A percentile compares a stretch with the other conserved stretches of the same genome.
These are phyloP conservation scores for Salvelinus alpinus DNA, from an alignment of 2,113 vertebrate species.

Conservation along the genomic window DNA sequence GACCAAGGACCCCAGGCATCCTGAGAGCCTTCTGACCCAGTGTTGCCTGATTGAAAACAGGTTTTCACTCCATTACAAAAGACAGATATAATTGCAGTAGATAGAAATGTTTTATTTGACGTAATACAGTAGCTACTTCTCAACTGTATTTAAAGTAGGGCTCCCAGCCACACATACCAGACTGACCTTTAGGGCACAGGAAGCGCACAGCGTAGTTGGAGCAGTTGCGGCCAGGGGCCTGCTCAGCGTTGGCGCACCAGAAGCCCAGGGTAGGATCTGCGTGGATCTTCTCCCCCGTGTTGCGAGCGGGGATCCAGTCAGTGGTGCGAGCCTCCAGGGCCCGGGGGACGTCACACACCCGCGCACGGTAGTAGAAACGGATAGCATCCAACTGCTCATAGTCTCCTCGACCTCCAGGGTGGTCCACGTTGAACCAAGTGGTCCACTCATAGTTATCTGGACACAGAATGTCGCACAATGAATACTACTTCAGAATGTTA, in stretches of 20 bases:
- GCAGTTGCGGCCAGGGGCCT: slow-evolving; percentile 77
- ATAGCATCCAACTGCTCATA: slow-evolving; percentile 86
- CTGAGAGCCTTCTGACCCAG: slow-evolving; percentile 45
- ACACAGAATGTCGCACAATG: background rate
- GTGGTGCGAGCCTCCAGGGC: slow-evolving; percentile 84
- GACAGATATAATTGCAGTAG: background rate
- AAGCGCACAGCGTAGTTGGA: slow-evolving; percentile 82
- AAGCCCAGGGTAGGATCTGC: slow-evolving; percentile 79
- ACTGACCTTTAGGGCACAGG: slow-evolving; percentile 81
- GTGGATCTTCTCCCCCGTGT: slow-evolving; percentile 82
- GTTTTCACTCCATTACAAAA: background rate
- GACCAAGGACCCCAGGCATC: slow-evolving; percentile 86
- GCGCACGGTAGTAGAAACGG: slow-evolving; percentile 82
- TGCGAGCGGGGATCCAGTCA: slow-evolving; percentile 78
- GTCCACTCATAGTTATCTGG: slow-evolving; percentile 83
- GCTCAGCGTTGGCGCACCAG: slow-evolving; percentile 89
- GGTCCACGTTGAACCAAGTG: slow-evolving; percentile 89
- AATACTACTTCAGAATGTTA: background rate
- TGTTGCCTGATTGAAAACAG: slow-evolving; percentile 64
- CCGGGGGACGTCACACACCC: slow-evolving; percentile 77
- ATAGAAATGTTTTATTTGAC: background rate
- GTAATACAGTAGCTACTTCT: too few species aligned
- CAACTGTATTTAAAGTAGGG: too few species aligned
- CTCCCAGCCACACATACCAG: slow-evolving; percentile 32
- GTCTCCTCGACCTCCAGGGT: slow-evolving; percentile 86